phyloP scores from a whole-genome alignment of 1,140 invertebrate species.

The Octopus sinensis region DNA sequence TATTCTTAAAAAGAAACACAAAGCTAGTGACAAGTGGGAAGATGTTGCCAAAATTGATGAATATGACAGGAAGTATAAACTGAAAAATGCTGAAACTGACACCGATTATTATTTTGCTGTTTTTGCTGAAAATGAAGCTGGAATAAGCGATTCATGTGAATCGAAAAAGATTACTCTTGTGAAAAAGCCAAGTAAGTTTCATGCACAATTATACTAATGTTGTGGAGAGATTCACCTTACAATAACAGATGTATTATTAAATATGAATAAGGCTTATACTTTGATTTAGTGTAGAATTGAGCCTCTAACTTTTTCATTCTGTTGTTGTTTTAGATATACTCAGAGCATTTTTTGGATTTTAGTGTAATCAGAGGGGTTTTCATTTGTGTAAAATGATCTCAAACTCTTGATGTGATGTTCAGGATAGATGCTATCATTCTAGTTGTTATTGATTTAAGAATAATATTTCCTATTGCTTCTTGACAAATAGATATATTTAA shows the following conservation, averaged over 20 bases:
- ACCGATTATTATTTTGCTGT: slow-evolving; percentile 89
- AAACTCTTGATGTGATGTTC: no score
- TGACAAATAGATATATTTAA: no score
- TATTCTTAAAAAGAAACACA: slow-evolving; percentile 51
- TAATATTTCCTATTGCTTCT: no score
- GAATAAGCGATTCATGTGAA: slow-evolving; percentile 77
- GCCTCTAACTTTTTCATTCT: no score
- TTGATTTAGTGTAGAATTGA: neutral
- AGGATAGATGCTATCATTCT: no score
- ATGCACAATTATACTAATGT: slow-evolving; percentile 11
- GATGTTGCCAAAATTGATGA: slow-evolving; percentile 65
- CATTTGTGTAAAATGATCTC: no score
- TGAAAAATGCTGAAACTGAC: slow-evolving; percentile 74
- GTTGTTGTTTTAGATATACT: no score
- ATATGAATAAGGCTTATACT: neutral
- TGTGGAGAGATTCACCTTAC: neutral
- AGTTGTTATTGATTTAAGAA: no score
- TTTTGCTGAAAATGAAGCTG: slow-evolving; percentile 89
- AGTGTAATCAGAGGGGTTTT: no score
- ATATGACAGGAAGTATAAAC: slow-evolving; percentile 80
- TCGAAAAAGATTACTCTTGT: slow-evolving; percentile 44
- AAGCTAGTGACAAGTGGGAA: slow-evolving; percentile 34
- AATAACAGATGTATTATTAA: neutral
- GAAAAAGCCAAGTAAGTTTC: slow-evolving; percentile 40
- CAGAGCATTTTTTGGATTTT: no score